Percentiles rank a stretch among this genome's conserved stretches.
Evolutionary conservation across 2,888 invertebrate genomes (phyloP).

Genomic region (Amphimallon solstitiale): DNA sequence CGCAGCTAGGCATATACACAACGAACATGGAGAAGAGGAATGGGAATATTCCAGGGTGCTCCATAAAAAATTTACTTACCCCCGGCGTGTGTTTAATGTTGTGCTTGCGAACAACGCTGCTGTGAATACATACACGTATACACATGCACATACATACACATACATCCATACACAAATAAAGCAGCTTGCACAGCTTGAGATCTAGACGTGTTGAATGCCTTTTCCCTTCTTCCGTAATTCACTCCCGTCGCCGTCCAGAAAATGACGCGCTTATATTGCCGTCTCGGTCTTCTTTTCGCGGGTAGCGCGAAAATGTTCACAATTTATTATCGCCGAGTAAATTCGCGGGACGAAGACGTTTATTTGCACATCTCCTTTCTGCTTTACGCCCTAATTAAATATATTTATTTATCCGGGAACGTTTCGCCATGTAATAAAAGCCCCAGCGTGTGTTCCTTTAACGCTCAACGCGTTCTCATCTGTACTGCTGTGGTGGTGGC

Average conservation of each 20-base stretch:
- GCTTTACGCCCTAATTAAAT: constrained; percentile 29
- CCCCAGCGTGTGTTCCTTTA: too few species aligned
- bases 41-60: constrained; percentile 37
- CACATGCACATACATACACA: background rate
- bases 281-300: background rate
- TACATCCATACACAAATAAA: background rate
- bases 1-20: constrained; percentile 38
- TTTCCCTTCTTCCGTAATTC: constrained; percentile 2
- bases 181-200: constrained; percentile 9
- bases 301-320: constrained; percentile 10
- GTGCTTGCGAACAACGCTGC: constrained; percentile 39
- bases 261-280: background rate
- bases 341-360: constrained; percentile 15
- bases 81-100: constrained; percentile 46
- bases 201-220: constrained; percentile 22
- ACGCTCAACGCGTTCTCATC: background rate
- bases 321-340: constrained; percentile 11
- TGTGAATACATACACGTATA: background rate
- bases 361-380: constrained; percentile 22
- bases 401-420: constrained; percentile 20
- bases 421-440: constrained; percentile 17
- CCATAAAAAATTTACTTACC: constrained; percentile 46
- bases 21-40: background rate
- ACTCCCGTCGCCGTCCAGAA: background rate
- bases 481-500: too few species aligned